phyloP scores from a whole-genome alignment of 1,140 invertebrate genomes.

The Macrocentrus cingulum region DNA sequence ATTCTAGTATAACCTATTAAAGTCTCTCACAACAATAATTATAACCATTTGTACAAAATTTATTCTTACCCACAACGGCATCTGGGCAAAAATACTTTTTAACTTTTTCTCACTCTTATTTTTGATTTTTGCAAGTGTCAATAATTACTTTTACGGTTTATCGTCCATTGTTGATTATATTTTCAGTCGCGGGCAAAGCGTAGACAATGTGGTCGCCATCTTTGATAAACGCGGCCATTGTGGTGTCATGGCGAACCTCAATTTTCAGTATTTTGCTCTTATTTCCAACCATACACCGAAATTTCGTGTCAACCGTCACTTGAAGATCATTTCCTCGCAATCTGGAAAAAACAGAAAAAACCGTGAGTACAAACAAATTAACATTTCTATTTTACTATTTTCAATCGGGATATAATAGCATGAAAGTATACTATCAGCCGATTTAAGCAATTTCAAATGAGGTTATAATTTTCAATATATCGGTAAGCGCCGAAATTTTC shows the following conservation, averaged over 20 bases:
- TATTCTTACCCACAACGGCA: too few relatives aligned
- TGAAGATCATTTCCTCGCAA: conserved; percentile 64
- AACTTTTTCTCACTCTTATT: background rate
- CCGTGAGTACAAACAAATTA: too few relatives aligned
- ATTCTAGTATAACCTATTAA: background rate
- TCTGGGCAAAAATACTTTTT: too few relatives aligned
- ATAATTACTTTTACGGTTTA: too few relatives aligned
- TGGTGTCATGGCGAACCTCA: conserved; percentile 63
- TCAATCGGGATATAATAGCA: too few relatives aligned
- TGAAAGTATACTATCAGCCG: too few relatives aligned
- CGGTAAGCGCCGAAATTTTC: too few relatives aligned
- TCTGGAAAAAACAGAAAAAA: conserved; percentile 54
- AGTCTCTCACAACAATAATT: background rate
- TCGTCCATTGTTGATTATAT: conserved; percentile 41
- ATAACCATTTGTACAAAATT: too few relatives aligned
- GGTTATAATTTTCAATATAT: too few relatives aligned
- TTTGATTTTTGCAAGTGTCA: background rate
- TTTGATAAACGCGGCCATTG: conserved; percentile 66
- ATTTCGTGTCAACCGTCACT: conserved; percentile 65
- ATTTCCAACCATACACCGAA: conserved; percentile 74
- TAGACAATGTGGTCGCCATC: conserved; percentile 61
- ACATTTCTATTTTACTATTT: too few relatives aligned
- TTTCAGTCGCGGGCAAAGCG: conserved; percentile 57
- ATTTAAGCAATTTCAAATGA: too few relatives aligned
- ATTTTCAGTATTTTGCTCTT: conserved; percentile 67